Conservation (phyloP, 2,888 invertebrate genomes). For the Plusia festucae region DNA sequence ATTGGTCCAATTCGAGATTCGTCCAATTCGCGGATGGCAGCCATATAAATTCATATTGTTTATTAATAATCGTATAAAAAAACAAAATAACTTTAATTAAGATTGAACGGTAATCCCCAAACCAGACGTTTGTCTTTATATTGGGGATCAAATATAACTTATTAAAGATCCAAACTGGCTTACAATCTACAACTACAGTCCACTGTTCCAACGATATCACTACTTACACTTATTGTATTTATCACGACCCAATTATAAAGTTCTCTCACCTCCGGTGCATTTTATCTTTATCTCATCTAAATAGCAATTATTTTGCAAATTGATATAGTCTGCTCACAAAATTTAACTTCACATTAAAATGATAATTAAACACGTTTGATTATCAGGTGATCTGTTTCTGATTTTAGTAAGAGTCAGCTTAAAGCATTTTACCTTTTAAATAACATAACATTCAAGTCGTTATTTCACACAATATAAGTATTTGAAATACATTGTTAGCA, state of each 20-base stretch:
- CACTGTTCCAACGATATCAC: no score
- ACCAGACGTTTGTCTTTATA: no score
- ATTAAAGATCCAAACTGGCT: no score
- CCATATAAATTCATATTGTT: no score
- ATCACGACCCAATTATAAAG: neutral
- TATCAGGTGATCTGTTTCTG: neutral
- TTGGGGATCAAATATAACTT: no score
- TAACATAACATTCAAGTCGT: slow-evolving; percentile 8
- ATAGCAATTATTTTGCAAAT: neutral
- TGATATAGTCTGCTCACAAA: neutral
- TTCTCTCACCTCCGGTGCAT: neutral
- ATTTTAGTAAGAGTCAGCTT: neutral
- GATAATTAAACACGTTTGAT: neutral
- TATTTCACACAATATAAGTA: slow-evolving; percentile 30
- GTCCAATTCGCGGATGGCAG: no score
- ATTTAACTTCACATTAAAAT: neutral
- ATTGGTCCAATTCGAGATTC: no score
- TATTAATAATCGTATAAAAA: no score
- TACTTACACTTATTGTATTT: neutral
- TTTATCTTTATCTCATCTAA: slow-evolving; percentile 1
- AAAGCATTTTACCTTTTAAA: neutral
- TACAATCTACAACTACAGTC: no score
- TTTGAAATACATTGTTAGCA: slow-evolving; percentile 22
- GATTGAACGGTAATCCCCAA: no score
- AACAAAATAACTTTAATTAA: no score